Conservation (phyloP, 2,797 vertebrate species). For the Helarctos malayanus region DNA sequence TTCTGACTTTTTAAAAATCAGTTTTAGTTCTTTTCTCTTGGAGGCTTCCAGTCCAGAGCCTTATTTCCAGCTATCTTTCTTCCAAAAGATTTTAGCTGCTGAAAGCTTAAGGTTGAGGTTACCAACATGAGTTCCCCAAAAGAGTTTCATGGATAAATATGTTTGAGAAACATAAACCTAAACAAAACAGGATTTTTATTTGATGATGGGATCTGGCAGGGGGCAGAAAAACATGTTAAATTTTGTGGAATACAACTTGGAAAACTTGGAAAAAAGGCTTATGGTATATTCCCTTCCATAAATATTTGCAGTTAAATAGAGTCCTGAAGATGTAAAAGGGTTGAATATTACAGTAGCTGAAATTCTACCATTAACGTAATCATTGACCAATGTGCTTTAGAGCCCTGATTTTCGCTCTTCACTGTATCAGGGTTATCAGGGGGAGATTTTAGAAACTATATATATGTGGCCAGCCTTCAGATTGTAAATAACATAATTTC, state of each 20-base stretch:
- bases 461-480: neutral
- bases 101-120: constrained; percentile 5
- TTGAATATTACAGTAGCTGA: neutral
- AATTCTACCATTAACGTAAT: neutral
- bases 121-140: neutral
- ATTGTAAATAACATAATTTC: neutral
- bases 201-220: neutral
- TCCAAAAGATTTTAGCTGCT: neutral
- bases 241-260: neutral
- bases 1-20: constrained; percentile 23
- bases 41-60: neutral
- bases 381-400: neutral
- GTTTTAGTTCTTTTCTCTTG: constrained; percentile 27
- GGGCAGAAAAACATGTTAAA: neutral
- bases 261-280: constrained; percentile 6
- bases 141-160: neutral
- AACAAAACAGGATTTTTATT: constrained; percentile 36
- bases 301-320: constrained; percentile 33
- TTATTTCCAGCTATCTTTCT: neutral
- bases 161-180: constrained; percentile 31
- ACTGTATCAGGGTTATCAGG: neutral
- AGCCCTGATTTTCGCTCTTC: neutral
- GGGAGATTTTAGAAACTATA: neutral
- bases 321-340: neutral
- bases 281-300: neutral